Conservation (phyloP, 2,888 invertebrate genomes). For the Spilarctia lutea region DNA sequence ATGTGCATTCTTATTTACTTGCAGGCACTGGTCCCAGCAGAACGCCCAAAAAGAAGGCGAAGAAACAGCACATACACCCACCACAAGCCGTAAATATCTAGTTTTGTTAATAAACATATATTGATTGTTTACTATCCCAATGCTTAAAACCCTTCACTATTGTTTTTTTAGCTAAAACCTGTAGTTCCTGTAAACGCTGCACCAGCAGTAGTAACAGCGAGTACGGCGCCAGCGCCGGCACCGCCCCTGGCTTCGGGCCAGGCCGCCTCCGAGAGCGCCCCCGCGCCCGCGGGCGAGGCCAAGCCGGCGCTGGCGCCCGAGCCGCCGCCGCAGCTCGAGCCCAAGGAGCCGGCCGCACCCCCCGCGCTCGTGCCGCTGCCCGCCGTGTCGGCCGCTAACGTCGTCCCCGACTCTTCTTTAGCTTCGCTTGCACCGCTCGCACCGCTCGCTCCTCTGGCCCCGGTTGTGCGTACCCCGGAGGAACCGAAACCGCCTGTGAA, state of each 20-base stretch:
- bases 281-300: slow-evolving; percentile 52
- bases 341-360: slow-evolving; percentile 48
- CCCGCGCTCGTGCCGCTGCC: slow-evolving; percentile 42
- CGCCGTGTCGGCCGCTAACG: slow-evolving; percentile 61
- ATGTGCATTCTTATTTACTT: slow-evolving; percentile 51
- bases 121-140: not conserved
- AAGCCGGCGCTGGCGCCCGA: slow-evolving; percentile 40
- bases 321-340: slow-evolving; percentile 35
- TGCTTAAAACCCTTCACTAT: not conserved
- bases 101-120: slow-evolving; percentile 22
- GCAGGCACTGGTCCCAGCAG: slow-evolving; percentile 75
- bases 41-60: slow-evolving; percentile 80
- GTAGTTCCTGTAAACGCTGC: slow-evolving; percentile 51
- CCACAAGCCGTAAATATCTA: slow-evolving; percentile 79
- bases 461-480: slow-evolving; percentile 55
- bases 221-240: slow-evolving; percentile 26
- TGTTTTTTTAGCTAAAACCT: slow-evolving; percentile 58
- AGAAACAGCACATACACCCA: slow-evolving; percentile 73
- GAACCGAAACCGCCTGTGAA: slow-evolving; percentile 66
- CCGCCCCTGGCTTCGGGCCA: slow-evolving; percentile 15
- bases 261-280: slow-evolving; percentile 36
- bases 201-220: slow-evolving; percentile 36
- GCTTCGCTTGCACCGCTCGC: not conserved
- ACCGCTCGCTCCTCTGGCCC: slow-evolving; percentile 51
- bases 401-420: slow-evolving; percentile 59